Evolutionary conservation across 35 echinoderm and acorn worm species (phyloP).

Genomic region (Lytechinus pictus): DNA sequence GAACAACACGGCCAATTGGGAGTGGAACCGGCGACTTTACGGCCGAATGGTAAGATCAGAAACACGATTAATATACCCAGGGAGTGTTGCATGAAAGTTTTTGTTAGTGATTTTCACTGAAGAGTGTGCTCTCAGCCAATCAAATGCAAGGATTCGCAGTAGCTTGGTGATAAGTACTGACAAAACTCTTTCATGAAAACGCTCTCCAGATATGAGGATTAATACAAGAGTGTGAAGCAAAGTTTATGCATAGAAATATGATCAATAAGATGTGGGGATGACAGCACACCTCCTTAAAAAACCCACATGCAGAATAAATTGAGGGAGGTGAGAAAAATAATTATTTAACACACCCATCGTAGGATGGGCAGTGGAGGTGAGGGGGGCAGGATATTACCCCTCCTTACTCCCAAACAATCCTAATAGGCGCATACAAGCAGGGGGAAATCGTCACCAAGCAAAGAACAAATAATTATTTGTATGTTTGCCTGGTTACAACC

Average conservation of each 20-base stretch:
- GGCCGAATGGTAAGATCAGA: conserved; percentile 12
- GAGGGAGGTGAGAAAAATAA: background rate
- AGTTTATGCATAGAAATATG: background rate
- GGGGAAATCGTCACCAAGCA: background rate
- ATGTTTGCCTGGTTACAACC: background rate
- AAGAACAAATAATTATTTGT: background rate
- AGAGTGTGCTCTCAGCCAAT: too few species aligned
- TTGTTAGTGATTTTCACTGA: too few species aligned
- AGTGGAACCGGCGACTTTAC: conserved; percentile 11
- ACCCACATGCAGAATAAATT: background rate
- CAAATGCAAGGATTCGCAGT: too few species aligned
- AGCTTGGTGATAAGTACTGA: too few species aligned
- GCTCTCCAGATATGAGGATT: background rate
- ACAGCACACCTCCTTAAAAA: background rate
- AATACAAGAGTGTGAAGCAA: background rate
- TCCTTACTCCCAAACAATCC: background rate
- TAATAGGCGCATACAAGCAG: background rate
- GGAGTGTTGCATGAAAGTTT: too few species aligned
- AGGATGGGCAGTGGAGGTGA: background rate
- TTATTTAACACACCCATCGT: background rate
- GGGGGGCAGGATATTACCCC: background rate
- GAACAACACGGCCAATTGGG: conserved; percentile 33
- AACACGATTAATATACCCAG: background rate
- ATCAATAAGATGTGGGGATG: background rate
- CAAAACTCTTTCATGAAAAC: too few species aligned